These are phyloP conservation scores for Blastobasis lacticolella DNA, from an alignment of 2,888 invertebrate genomes.

Conservation along the genomic window DNA sequence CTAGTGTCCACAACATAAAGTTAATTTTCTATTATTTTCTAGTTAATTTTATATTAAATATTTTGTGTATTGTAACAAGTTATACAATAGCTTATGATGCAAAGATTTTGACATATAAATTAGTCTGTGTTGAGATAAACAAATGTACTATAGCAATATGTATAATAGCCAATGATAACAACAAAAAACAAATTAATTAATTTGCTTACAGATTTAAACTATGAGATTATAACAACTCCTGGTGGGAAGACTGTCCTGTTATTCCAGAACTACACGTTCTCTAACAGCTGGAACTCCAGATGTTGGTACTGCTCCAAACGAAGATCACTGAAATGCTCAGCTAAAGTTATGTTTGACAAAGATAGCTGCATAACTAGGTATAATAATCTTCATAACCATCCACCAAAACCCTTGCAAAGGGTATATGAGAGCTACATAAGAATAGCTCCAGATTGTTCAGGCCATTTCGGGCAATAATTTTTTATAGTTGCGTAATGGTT, in stretches of 20 bases:
- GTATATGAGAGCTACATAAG: too few relatives aligned
- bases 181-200: not conserved
- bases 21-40: too few relatives aligned
- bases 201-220: constrained; percentile 11
- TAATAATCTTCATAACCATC: constrained; percentile 26
- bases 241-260: constrained; percentile 21
- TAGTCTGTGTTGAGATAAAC: too few relatives aligned
- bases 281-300: constrained; percentile 28
- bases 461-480: too few relatives aligned
- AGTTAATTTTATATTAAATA: too few relatives aligned
- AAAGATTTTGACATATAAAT: too few relatives aligned
- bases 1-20: too few relatives aligned
- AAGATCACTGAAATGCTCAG: constrained; percentile 23
- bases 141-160: not conserved
- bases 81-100: too few relatives aligned
- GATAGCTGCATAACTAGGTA: constrained; percentile 20
- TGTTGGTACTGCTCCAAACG: constrained; percentile 37
- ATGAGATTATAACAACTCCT: constrained; percentile 10
- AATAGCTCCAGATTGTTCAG: too few relatives aligned
- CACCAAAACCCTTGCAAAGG: not conserved
- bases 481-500: too few relatives aligned
- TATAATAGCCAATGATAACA: not conserved
- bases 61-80: too few relatives aligned
- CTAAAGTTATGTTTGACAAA: constrained; percentile 26
- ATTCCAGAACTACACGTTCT: constrained; percentile 29